phyloP scores from a whole-genome alignment of 2,888 invertebrate genomes.

The Trichopria drosophilae region DNA sequence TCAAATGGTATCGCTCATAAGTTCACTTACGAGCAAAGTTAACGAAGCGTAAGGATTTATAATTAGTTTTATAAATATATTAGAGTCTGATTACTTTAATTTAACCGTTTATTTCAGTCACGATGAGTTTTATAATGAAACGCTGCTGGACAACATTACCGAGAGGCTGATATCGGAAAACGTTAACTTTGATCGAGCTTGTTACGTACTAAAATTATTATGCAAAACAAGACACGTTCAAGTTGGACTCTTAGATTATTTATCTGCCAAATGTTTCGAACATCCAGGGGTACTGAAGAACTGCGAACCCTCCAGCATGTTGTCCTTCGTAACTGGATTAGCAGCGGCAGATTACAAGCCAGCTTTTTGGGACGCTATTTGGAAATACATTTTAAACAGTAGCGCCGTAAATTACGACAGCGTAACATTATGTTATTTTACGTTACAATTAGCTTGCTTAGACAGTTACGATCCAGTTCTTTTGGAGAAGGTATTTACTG shows the following conservation, averaged over 20 bases:
- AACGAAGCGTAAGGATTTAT: constrained; percentile 9
- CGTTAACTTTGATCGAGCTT: constrained; percentile 30
- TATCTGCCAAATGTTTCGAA: constrained; percentile 60
- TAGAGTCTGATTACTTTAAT: neutral
- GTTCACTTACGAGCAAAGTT: constrained; percentile 14
- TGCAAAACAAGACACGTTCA: constrained; percentile 55
- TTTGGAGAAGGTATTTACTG: constrained; percentile 61
- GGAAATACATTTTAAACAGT: constrained; percentile 56
- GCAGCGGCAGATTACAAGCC: constrained; percentile 67
- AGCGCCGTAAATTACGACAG: constrained; percentile 37
- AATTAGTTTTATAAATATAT: constrained; percentile 1
- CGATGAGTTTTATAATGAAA: constrained; percentile 66
- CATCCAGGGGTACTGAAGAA: constrained; percentile 56
- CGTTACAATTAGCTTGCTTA: constrained; percentile 64
- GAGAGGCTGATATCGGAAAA: constrained; percentile 34
- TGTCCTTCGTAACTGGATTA: constrained; percentile 63
- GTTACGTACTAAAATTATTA: constrained; percentile 24
- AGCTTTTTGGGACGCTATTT: constrained; percentile 62
- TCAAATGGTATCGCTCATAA: constrained; percentile 17
- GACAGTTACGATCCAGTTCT: constrained; percentile 64
- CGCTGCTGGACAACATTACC: constrained; percentile 63
- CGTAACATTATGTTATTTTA: constrained; percentile 60
- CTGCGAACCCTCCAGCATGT: constrained; percentile 58
- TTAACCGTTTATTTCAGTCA: constrained; percentile 56
- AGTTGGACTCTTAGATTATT: constrained; percentile 64